Evolutionary conservation across 2,797 vertebrate genomes (phyloP).

Genomic region (Amniataba percoides): DNA sequence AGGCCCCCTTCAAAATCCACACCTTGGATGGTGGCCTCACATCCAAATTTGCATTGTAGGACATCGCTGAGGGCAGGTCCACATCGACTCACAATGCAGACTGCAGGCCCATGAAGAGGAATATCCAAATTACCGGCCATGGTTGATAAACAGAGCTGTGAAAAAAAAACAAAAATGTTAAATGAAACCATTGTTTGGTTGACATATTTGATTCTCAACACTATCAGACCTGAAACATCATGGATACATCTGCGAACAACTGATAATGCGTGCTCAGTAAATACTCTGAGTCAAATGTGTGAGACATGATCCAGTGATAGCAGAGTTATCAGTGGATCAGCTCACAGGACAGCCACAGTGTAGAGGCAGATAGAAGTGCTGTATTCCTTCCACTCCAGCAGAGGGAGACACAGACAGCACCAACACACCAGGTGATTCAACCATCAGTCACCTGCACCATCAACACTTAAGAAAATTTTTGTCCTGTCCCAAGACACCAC

Average conservation of each 20-base stretch:
- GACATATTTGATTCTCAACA: not conserved
- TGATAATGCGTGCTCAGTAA: not conserved
- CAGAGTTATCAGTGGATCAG: not conserved
- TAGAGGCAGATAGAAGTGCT: not conserved
- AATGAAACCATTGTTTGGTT: not conserved
- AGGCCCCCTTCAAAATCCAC: conserved; percentile 1
- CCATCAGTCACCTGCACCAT: not conserved
- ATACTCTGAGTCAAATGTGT: not conserved
- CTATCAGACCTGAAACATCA: not conserved
- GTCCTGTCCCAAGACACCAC: not conserved
- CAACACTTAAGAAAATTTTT: too few species aligned
- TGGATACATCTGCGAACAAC: not conserved
- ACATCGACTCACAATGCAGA: conserved; percentile 73
- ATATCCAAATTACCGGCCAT: conserved; percentile 57
- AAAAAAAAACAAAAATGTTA: conserved; percentile 3
- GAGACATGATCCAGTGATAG: not conserved
- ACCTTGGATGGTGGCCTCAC: conserved; percentile 61
- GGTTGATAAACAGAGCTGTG: conserved; percentile 26
- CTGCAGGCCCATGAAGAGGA: conserved; percentile 49
- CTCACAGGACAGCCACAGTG: not conserved
- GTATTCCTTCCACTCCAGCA: conserved; percentile 14
- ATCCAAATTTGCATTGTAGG: conserved; percentile 85
- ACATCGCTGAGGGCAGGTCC: conserved; percentile 60
- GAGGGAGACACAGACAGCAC: conserved; percentile 6
- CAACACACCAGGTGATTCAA: not conserved